Conservation (phyloP, 2,113 vertebrate species). For the Cryptomyrus ogoouensis region DNA sequence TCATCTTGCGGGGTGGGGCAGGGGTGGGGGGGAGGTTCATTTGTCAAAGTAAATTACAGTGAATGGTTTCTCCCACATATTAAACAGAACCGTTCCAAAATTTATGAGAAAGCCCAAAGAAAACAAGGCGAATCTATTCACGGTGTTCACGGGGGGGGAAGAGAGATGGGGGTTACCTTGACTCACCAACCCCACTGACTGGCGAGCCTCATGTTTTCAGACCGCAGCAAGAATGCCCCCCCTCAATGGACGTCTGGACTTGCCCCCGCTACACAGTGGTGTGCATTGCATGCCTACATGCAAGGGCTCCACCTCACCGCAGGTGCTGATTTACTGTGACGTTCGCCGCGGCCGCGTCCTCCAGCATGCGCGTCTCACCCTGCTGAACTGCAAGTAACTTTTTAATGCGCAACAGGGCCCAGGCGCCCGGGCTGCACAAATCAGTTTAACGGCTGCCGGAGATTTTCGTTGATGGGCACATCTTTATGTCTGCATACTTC, state of each 20-base stretch:
- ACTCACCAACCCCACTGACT: background rate
- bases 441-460: slow-evolving; percentile 38
- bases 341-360: slow-evolving; percentile 22
- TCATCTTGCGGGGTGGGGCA: slow-evolving; percentile 35
- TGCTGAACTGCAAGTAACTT: slow-evolving; percentile 42
- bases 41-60: slow-evolving; percentile 68
- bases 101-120: slow-evolving; percentile 11
- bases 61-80: slow-evolving; percentile 58
- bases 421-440: slow-evolving; percentile 34
- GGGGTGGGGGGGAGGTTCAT: slow-evolving; percentile 54
- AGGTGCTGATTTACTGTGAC: slow-evolving; percentile 26
- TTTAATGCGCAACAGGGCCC: slow-evolving; percentile 41
- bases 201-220: background rate
- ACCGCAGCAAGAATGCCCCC: background rate
- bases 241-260: background rate
- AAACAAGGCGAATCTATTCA: slow-evolving; percentile 9
- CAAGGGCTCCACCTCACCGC: slow-evolving; percentile 20
- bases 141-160: background rate
- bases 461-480: slow-evolving; percentile 27
- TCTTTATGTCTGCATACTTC: slow-evolving; percentile 30
- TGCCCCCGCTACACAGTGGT: background rate
- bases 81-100: slow-evolving; percentile 56
- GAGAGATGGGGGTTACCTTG: background rate
- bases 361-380: slow-evolving; percentile 20
- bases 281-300: slow-evolving; percentile 23